phyloP scores from a whole-genome alignment of 2,888 invertebrate genomes.

The Scaptomyza cyrtandrae region DNA sequence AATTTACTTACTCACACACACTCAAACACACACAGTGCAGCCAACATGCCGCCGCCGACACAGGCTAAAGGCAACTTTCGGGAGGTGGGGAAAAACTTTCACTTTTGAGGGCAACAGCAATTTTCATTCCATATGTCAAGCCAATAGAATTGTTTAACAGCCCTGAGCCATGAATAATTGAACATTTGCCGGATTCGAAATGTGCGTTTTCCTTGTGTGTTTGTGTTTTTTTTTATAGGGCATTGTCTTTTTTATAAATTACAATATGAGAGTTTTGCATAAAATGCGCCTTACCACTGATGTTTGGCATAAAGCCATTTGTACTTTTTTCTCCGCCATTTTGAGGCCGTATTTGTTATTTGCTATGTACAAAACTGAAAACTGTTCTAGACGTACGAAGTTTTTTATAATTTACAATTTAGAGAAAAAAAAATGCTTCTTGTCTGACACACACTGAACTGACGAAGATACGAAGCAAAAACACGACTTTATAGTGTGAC shows the following conservation, averaged over 20 bases:
- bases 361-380: conserved; percentile 15
- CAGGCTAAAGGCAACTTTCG: conserved; percentile 33
- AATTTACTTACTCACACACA: conserved; percentile 26
- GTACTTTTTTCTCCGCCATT: conserved; percentile 83
- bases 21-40: conserved; percentile 2
- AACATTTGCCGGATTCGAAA: background rate
- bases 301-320: conserved; percentile 90
- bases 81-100: conserved; percentile 51
- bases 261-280: conserved; percentile 8
- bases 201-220: background rate
- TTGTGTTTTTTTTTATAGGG: conserved; percentile 14
- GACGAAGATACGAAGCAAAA: conserved; percentile 49
- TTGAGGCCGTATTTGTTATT: conserved; percentile 70
- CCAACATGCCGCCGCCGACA: conserved; percentile 42
- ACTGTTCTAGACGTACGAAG: conserved; percentile 14
- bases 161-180: conserved; percentile 20
- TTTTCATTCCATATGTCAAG: conserved; percentile 45
- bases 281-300: conserved; percentile 86
- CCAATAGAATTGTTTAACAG: background rate
- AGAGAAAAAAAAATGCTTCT: conserved; percentile 35
- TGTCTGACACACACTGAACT: conserved; percentile 32
- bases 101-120: conserved; percentile 48
- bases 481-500: conserved; percentile 45
- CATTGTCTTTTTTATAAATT: conserved; percentile 24
- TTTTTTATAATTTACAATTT: conserved; percentile 25